phyloP scores from a whole-genome alignment of 2,888 invertebrate genomes.

The Tenodera sinensis region DNA sequence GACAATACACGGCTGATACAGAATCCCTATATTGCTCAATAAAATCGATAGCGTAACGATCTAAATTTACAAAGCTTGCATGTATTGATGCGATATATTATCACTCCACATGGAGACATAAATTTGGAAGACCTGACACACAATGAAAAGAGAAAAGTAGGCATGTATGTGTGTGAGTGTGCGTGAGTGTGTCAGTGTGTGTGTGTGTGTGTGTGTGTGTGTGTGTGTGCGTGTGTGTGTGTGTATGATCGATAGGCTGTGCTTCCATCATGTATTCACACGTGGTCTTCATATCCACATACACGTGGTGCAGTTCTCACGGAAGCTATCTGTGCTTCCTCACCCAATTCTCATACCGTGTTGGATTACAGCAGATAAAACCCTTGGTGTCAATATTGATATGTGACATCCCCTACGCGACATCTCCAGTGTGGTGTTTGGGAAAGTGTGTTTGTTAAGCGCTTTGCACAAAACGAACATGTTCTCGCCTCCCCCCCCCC shows the following conservation, averaged over 20 bases:
- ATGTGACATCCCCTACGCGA: neutral
- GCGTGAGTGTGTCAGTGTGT: too few species aligned
- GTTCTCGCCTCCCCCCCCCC: too few species aligned
- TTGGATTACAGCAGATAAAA: neutral
- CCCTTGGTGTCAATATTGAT: neutral
- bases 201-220: too few species aligned
- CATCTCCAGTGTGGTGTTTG: neutral
- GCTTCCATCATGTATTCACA: neutral
- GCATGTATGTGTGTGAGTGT: too few species aligned
- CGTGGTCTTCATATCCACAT: neutral
- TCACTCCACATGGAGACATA: too few species aligned
- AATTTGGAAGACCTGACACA: neutral
- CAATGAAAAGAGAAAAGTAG: too few species aligned
- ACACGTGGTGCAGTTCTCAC: neutral
- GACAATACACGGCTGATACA: too few species aligned
- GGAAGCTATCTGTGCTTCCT: neutral
- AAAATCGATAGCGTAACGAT: too few species aligned
- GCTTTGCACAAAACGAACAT: neutral
- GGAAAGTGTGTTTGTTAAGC: neutral
- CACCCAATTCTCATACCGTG: neutral
- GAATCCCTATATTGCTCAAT: too few species aligned
- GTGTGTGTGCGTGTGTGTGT: too few species aligned
- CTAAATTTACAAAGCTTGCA: too few species aligned
- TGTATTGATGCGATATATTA: too few species aligned
- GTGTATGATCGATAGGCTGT: neutral